These are phyloP conservation scores for Hyles vespertilio DNA, from an alignment of 1,140 invertebrate species.

Conservation along the genomic window DNA sequence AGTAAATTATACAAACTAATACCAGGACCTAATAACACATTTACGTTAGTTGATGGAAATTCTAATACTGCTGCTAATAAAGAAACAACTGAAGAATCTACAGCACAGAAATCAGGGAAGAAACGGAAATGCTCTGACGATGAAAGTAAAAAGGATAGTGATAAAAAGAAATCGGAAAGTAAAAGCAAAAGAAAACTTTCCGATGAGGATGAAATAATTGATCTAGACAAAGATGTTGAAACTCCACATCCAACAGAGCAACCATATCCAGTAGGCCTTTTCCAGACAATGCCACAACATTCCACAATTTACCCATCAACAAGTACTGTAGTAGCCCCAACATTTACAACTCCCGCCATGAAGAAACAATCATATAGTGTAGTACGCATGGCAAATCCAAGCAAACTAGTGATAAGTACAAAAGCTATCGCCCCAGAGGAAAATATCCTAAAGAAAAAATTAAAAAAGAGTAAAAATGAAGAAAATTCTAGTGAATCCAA, in stretches of 20 bases:
- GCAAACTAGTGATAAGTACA: constrained; percentile 61
- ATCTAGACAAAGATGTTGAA: constrained; percentile 16
- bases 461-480: constrained; percentile 30
- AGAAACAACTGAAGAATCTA: constrained; percentile 8
- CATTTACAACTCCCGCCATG: constrained; percentile 52
- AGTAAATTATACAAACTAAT: constrained; percentile 55
- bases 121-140: constrained; percentile 14
- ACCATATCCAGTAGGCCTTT: constrained; percentile 65
- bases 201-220: constrained; percentile 15
- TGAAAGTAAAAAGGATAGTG: constrained; percentile 12
- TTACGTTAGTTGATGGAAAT: constrained; percentile 53
- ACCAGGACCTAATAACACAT: constrained; percentile 62
- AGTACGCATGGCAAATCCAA: constrained; percentile 64
- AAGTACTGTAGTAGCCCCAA: constrained; percentile 6
- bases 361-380: constrained; percentile 64
- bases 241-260: constrained; percentile 13
- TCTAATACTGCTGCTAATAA: constrained; percentile 7
- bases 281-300: constrained; percentile 43
- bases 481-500: constrained; percentile 13
- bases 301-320: constrained; percentile 16
- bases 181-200: constrained; percentile 1
- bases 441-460: constrained; percentile 40
- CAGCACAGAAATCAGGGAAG: constrained; percentile 11
- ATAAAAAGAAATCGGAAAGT: not conserved
- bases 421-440: constrained; percentile 39